A percentile compares a stretch with the other conserved stretches of the same genome.
Evolutionary conservation across 2,113 vertebrate species (phyloP).

Genomic region (Elaphurus davidianus): DNA sequence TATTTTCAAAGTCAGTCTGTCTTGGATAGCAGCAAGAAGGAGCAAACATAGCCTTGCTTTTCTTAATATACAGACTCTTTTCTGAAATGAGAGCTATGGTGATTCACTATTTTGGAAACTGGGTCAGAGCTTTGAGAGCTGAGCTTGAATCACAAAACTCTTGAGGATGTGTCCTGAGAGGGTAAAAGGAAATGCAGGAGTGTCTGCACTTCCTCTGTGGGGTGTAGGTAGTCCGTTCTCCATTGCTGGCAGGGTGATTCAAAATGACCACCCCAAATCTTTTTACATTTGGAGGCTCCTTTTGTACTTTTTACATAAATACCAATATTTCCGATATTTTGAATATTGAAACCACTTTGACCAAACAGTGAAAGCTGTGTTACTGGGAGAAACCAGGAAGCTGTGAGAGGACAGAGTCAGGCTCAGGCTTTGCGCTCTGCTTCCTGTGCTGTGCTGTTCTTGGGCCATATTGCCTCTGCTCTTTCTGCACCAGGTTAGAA

Average conservation of each 20-base stretch:
- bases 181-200: neutral
- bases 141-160: neutral
- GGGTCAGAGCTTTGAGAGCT: neutral
- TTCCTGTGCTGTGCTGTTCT: neutral
- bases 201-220: neutral
- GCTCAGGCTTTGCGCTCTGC: neutral
- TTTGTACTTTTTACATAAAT: neutral
- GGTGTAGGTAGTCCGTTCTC: neutral
- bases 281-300: neutral
- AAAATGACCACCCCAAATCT: neutral
- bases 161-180: neutral
- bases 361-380: neutral
- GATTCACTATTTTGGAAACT: neutral
- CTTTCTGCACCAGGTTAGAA: neutral
- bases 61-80: neutral
- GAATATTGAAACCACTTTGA: neutral
- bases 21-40: neutral
- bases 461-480: neutral
- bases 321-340: neutral
- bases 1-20: neutral
- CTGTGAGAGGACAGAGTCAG: neutral
- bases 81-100: neutral
- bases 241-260: neutral
- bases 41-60: neutral
- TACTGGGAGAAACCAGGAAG: neutral